A percentile compares a stretch with the other conserved stretches of the same genome.
These are phyloP conservation scores for Dugesia japonica DNA, from an alignment of 2,888 invertebrate genomes.

Conservation along the genomic window DNA sequence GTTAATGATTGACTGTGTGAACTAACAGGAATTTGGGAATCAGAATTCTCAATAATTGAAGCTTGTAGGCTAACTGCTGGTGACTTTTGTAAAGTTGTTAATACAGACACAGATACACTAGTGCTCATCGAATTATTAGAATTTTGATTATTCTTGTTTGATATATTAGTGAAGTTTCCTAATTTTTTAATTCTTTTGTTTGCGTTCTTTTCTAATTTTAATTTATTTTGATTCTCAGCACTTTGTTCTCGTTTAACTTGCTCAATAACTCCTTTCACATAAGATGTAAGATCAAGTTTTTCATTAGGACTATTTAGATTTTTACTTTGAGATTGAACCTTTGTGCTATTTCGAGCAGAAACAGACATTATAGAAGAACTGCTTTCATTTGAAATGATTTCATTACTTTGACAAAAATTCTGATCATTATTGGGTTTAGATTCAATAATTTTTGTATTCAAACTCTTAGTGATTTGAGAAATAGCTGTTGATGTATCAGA, in stretches of 20 bases:
- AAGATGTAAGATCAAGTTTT: conserved; percentile 21
- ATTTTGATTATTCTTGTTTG: not conserved
- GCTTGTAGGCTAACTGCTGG: not conserved
- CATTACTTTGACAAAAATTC: not conserved
- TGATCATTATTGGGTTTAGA: not conserved
- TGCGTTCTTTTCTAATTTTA: conserved; percentile 10
- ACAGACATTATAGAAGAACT: not conserved
- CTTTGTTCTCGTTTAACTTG: conserved; percentile 27
- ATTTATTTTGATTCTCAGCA: conserved; percentile 23
- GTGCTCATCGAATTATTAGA: not conserved
- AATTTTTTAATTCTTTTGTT: conserved; percentile 22
- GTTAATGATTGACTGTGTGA: not conserved
- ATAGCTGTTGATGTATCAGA: not conserved
- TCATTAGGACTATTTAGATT: conserved; percentile 17
- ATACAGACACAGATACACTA: not conserved
- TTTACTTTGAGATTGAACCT: not conserved
- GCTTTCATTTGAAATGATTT: not conserved
- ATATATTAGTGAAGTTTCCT: not conserved
- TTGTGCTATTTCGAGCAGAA: not conserved
- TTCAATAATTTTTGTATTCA: not conserved
- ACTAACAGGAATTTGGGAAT: not conserved
- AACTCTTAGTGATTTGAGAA: not conserved
- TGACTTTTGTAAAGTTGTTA: not conserved
- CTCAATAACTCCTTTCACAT: conserved; percentile 30
- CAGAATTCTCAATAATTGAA: conserved; percentile 1